These are phyloP conservation scores for Leucophora obtusa DNA, from an alignment of 2,888 invertebrate genomes.

Conservation along the genomic window DNA sequence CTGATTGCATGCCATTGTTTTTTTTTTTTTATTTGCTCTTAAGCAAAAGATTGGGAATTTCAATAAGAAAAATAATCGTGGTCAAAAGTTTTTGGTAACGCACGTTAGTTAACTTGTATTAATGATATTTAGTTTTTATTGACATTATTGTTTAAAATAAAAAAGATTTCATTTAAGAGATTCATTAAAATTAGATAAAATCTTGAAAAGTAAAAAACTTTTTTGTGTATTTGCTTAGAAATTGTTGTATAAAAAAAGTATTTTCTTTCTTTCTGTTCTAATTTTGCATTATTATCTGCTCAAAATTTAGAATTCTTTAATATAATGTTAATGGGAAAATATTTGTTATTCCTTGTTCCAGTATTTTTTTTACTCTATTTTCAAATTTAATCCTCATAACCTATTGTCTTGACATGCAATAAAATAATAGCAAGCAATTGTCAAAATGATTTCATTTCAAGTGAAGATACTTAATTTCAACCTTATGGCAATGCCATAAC, in stretches of 20 bases:
- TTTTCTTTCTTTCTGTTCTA: too few species aligned
- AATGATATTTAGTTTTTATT: conserved; percentile 41
- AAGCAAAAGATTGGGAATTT: conserved; percentile 37
- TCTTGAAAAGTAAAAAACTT: conserved; percentile 20
- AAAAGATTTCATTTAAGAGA: conserved; percentile 36
- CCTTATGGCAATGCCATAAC: too few species aligned
- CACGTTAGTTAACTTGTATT: conserved; percentile 50
- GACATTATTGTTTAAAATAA: conserved; percentile 36
- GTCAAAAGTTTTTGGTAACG: conserved; percentile 56
- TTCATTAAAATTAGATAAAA: conserved; percentile 49
- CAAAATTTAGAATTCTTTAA: too few species aligned
- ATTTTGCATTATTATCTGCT: too few species aligned
- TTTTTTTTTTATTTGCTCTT: conserved; percentile 17
- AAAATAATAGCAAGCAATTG: too few species aligned
- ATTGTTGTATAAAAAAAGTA: neutral
- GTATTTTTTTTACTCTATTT: too few species aligned
- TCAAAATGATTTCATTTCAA: too few species aligned
- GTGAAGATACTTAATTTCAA: too few species aligned
- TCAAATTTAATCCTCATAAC: too few species aligned
- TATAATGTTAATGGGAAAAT: too few species aligned
- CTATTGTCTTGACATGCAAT: too few species aligned
- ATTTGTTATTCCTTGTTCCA: too few species aligned
- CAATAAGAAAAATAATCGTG: conserved; percentile 50
- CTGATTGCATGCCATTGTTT: conserved; percentile 75
- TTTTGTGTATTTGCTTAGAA: neutral